These are phyloP conservation scores for Heliconius hewitsoni DNA, from an alignment of 1,140 invertebrate genomes.

Conservation along the genomic window DNA sequence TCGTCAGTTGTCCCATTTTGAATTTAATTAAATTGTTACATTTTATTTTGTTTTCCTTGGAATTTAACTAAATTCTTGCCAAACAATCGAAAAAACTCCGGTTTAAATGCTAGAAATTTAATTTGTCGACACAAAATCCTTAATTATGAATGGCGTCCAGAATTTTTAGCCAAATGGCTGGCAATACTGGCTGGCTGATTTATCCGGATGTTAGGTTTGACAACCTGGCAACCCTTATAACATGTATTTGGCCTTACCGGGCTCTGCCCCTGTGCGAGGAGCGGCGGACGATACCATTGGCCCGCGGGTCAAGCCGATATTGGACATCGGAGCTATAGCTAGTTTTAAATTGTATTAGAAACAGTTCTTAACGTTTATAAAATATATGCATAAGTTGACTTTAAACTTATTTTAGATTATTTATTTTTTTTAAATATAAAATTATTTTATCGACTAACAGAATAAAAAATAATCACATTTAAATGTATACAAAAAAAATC, in stretches of 20 bases:
- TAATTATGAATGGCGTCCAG: too few species aligned
- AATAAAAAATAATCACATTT: not conserved
- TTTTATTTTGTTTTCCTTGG: too few species aligned
- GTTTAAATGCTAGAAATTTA: too few species aligned
- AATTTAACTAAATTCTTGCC: too few species aligned
- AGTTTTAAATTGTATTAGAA: conserved; percentile 11
- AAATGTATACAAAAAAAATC: not conserved
- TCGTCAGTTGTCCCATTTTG: too few species aligned
- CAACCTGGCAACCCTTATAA: not conserved
- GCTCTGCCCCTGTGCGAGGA: conserved; percentile 10
- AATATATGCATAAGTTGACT: not conserved
- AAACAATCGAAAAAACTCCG: too few species aligned
- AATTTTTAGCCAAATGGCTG: too few species aligned
- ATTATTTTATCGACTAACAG: too few species aligned
- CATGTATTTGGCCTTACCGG: not conserved
- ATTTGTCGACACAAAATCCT: too few species aligned
- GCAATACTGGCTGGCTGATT: too few species aligned
- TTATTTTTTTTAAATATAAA: not conserved
- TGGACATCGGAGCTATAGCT: conserved; percentile 10
- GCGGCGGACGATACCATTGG: conserved; percentile 6
- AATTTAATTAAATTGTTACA: too few species aligned
- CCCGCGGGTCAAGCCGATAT: not conserved
- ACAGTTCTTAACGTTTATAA: conserved; percentile 2
- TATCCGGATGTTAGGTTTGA: too few species aligned
- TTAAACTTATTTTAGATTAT: not conserved